Conservation (phyloP, 1,140 invertebrate species). For the Drosophila orosa region DNA sequence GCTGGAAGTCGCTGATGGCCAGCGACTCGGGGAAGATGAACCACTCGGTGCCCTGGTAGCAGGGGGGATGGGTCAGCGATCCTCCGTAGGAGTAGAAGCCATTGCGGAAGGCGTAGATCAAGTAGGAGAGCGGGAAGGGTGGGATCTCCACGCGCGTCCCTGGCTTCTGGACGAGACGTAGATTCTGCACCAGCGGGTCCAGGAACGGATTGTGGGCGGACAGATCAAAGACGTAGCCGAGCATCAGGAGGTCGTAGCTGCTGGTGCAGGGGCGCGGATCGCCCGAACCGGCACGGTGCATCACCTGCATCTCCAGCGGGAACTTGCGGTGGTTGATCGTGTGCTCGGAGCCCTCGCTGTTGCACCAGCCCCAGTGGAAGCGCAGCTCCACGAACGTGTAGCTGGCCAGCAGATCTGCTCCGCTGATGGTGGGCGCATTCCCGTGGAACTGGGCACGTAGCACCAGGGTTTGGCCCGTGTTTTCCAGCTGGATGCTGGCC, state of each 20-base stretch:
- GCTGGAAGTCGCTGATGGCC: constrained; percentile 86
- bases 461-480: constrained; percentile 76
- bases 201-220: constrained; percentile 85
- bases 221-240: constrained; percentile 76
- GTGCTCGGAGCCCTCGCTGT: constrained; percentile 87
- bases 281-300: constrained; percentile 67
- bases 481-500: constrained; percentile 63
- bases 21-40: constrained; percentile 91
- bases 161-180: constrained; percentile 83
- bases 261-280: constrained; percentile 52
- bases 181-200: constrained; percentile 85
- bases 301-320: constrained; percentile 86
- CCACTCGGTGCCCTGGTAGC: constrained; percentile 93
- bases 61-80: constrained; percentile 93
- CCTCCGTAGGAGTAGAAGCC: constrained; percentile 91
- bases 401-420: constrained; percentile 84
- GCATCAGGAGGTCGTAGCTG: constrained; percentile 76
- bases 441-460: constrained; percentile 78
- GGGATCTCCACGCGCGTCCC: constrained; percentile 82
- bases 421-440: constrained; percentile 84
- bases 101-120: constrained; percentile 85
- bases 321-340: constrained; percentile 85
- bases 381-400: constrained; percentile 85
- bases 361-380: constrained; percentile 86
- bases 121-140: constrained; percentile 85